Percentiles rank a stretch among this genome's conserved stretches.
These are phyloP conservation scores for Ctena decussata DNA, from an alignment of 2,888 invertebrate species.

Conservation along the genomic window DNA sequence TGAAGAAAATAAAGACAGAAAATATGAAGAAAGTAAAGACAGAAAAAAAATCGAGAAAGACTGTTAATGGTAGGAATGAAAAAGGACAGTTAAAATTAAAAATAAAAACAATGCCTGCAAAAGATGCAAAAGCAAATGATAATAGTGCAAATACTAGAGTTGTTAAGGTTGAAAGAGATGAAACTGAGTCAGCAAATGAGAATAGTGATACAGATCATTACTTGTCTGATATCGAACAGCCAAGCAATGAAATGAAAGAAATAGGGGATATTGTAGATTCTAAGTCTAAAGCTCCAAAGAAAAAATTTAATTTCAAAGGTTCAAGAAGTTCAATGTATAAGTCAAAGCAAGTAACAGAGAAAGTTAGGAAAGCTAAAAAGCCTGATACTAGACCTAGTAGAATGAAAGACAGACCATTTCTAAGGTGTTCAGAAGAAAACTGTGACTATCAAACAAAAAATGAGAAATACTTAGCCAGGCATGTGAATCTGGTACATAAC, in stretches of 20 bases:
- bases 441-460: conserved; percentile 64
- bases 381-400: not conserved
- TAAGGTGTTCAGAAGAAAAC: conserved; percentile 51
- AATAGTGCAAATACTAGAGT: not conserved
- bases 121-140: not conserved
- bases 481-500: conserved; percentile 61
- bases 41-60: not conserved
- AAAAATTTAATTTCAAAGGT: not conserved
- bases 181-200: not conserved
- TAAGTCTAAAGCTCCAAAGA: not conserved
- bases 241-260: not conserved
- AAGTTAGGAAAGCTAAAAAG: not conserved
- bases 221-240: not conserved
- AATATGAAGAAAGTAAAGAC: not conserved
- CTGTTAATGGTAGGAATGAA: not conserved
- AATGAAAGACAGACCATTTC: not conserved
- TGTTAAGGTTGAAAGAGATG: not conserved
- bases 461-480: conserved; percentile 49
- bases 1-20: conserved; percentile 10
- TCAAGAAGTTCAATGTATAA: not conserved
- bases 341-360: not conserved
- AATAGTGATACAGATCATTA: conserved; percentile 10
- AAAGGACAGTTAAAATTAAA: not conserved
- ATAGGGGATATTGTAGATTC: not conserved
- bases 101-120: not conserved